A percentile compares a stretch with the other conserved stretches of the same genome.
Evolutionary conservation across 2,888 invertebrate genomes (phyloP).

Genomic region (Eugnorisma glareosa): DNA sequence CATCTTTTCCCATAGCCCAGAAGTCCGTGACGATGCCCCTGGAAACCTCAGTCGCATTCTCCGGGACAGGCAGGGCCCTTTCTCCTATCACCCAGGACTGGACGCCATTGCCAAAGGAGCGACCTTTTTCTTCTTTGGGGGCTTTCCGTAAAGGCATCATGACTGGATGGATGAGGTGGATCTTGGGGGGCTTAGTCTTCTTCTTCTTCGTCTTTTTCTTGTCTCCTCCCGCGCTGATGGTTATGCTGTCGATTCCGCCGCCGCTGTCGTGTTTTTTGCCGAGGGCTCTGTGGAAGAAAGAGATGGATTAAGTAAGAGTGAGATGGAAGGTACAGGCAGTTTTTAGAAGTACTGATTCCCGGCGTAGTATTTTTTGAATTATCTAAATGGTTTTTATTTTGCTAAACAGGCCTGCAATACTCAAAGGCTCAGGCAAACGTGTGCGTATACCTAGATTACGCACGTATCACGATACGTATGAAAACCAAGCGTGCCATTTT

Average conservation of each 20-base stretch:
- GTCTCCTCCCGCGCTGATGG: slow-evolving; percentile 79
- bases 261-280: slow-evolving; percentile 79
- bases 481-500: background rate
- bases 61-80: slow-evolving; percentile 43
- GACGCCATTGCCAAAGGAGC: slow-evolving; percentile 75
- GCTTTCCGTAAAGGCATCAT: slow-evolving; percentile 75
- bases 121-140: slow-evolving; percentile 83
- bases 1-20: slow-evolving; percentile 81
- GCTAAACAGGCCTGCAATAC: too few relatives aligned
- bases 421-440: too few relatives aligned
- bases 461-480: too few relatives aligned
- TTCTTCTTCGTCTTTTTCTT: slow-evolving; percentile 85
- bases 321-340: background rate
- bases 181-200: slow-evolving; percentile 82
- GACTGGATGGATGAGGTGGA: slow-evolving; percentile 83
- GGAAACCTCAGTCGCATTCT: slow-evolving; percentile 44
- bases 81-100: slow-evolving; percentile 85
- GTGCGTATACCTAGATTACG: too few relatives aligned
- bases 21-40: slow-evolving; percentile 78
- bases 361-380: background rate
- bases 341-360: background rate
- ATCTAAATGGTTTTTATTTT: background rate
- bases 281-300: slow-evolving; percentile 74
- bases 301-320: background rate
- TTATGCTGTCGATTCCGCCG: slow-evolving; percentile 85